Base-by-base conservation (phyloP, 2,888 invertebrate genomes). In the Noctua comes region DNA sequence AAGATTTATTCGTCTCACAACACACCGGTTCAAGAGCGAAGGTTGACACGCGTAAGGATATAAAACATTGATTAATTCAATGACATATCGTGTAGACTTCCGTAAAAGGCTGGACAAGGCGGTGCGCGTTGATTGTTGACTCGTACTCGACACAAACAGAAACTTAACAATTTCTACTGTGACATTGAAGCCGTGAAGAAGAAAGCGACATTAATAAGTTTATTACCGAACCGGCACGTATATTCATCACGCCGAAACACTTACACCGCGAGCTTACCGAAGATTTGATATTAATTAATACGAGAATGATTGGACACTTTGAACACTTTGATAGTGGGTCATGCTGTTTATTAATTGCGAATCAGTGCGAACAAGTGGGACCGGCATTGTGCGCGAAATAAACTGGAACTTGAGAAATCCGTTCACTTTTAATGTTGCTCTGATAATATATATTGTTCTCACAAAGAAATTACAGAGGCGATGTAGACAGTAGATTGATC, bases 261-360 rank as follows among this genome's bases (percentile, higher is more conserved):
- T 89, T 87, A 88, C 88, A 91, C 90, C 84, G 91, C 91, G 92
- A 93, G 90, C 93, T 91, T 91, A 91, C 72, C 88, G 70, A 88
- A 86, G 90, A 94, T 93, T 93, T 90, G 89, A 93, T 93, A 95
- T 94, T 95, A 96, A 96, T 96, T 95, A 95, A 93, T 91, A 89
- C 85, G 86, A 91, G 91, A 90, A 94, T 95, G 95, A 96, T 92
- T 95, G 93, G 93, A 93, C 95, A 94, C 88, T 92, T 94, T 92
- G 90, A 87, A 89, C 36, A 90, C 89, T 88, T 88, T 89, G 92
- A 93, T 94, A 93, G 95, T 96, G 91, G 96, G 96, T 96, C 96
- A 95, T 89, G 91, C 91, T 90, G 88, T 93, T 94, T 94, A 95
- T 95, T 96, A 95, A 96, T 96, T 95, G 96, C 95, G 93, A 95